These are phyloP conservation scores for Leistus spinibarbis DNA, from an alignment of 2,888 invertebrate genomes.

Conservation along the genomic window DNA sequence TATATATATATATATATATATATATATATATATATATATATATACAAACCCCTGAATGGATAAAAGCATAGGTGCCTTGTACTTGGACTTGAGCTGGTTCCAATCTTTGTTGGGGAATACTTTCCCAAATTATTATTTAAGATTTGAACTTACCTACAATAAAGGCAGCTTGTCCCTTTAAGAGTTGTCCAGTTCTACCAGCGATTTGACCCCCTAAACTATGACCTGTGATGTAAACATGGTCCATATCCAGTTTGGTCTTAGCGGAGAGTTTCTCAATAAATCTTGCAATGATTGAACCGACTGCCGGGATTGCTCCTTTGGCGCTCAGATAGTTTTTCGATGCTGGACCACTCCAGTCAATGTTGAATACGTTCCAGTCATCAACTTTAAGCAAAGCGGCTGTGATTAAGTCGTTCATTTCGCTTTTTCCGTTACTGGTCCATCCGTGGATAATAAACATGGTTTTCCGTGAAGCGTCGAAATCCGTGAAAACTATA, in stretches of 20 bases:
- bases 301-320: slow-evolving; percentile 27
- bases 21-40: too few species aligned
- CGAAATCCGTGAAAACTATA: slow-evolving; percentile 41
- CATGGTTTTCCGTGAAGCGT: slow-evolving; percentile 44
- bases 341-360: slow-evolving; percentile 49
- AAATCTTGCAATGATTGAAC: slow-evolving; percentile 6
- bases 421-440: slow-evolving; percentile 45
- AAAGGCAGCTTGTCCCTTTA: slow-evolving; percentile 16
- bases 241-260: background rate
- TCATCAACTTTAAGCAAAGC: slow-evolving; percentile 46
- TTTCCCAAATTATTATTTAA: too few species aligned
- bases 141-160: slow-evolving; percentile 10
- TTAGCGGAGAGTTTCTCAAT: slow-evolving; percentile 3
- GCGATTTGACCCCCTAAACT: slow-evolving; percentile 26
- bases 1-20: too few species aligned
- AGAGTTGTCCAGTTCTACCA: slow-evolving; percentile 6
- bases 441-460: slow-evolving; percentile 53
- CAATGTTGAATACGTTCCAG: slow-evolving; percentile 51
- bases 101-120: too few species aligned
- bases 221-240: slow-evolving; percentile 20
- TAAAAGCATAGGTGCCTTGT: too few species aligned
- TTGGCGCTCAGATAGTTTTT: slow-evolving; percentile 44
- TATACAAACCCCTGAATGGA: too few species aligned
- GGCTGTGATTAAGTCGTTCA: slow-evolving; percentile 44
- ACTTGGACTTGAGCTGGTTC: too few species aligned